These are phyloP conservation scores for Tenebrio molitor DNA, from an alignment of 1,140 invertebrate genomes.

Conservation along the genomic window DNA sequence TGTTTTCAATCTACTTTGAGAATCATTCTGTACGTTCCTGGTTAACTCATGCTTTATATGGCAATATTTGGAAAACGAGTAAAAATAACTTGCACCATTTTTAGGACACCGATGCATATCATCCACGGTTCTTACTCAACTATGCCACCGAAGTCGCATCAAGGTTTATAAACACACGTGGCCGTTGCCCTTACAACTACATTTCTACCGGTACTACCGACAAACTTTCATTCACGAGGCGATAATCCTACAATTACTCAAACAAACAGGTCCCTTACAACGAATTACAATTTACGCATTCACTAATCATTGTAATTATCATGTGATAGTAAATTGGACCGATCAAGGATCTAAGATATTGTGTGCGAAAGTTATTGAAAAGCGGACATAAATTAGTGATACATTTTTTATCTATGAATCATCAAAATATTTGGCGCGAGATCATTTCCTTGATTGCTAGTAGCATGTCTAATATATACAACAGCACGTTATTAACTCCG, in stretches of 20 bases:
- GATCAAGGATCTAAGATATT: not conserved
- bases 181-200: conserved; percentile 38
- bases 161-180: conserved; percentile 32
- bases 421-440: conserved; percentile 43
- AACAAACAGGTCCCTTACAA: too few relatives aligned
- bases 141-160: not conserved
- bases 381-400: conserved; percentile 10
- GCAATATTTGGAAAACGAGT: conserved; percentile 27
- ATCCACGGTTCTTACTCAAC: not conserved
- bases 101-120: not conserved
- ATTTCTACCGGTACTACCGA: not conserved
- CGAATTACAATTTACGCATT: not conserved
- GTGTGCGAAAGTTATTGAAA: conserved; percentile 10
- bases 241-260: not conserved
- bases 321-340: not conserved
- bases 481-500: conserved; percentile 1
- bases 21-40: conserved; percentile 21
- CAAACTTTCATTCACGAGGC: not conserved
- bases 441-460: conserved; percentile 32
- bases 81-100: conserved; percentile 3
- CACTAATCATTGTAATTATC: not conserved
- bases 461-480: conserved; percentile 15
- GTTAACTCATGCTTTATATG: conserved; percentile 40
- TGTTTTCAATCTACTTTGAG: conserved; percentile 40
- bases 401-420: conserved; percentile 43